These are phyloP conservation scores for Holacanthella duospinosa DNA, from an alignment of 2,888 invertebrate genomes.

Conservation along the genomic window DNA sequence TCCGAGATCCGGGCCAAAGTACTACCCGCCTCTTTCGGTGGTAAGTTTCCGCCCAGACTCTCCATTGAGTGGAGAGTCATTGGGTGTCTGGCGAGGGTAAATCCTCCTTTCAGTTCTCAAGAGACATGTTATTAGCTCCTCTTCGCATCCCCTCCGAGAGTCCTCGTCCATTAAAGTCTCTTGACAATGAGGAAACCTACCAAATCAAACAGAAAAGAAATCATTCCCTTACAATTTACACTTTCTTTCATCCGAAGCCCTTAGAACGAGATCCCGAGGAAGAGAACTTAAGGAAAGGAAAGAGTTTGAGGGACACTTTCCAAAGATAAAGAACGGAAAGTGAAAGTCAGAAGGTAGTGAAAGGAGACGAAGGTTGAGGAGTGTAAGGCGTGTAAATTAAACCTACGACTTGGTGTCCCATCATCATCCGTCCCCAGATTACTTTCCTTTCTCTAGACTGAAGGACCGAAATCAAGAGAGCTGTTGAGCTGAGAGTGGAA, in stretches of 20 bases:
- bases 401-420: conserved; percentile 20
- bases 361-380: not conserved
- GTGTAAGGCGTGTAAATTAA: not conserved
- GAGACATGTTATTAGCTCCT: conserved; percentile 38
- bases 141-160: conserved; percentile 36
- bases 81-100: conserved; percentile 33
- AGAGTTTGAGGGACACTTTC: not conserved
- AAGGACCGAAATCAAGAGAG: conserved; percentile 10
- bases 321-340: conserved; percentile 8
- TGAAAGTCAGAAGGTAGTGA: not conserved
- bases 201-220: conserved; percentile 35
- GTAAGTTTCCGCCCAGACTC: not conserved
- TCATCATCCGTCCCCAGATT: conserved; percentile 25
- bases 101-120: conserved; percentile 38
- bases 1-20: not conserved
- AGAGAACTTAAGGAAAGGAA: not conserved
- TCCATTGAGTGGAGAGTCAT: conserved; percentile 27
- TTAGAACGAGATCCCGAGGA: no score
- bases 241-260: not conserved
- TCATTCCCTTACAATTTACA: not conserved
- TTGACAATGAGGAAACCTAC: conserved; percentile 37
- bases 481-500: not conserved
- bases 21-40: conserved; percentile 1
- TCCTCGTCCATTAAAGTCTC: conserved; percentile 38
- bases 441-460: conserved; percentile 17